A percentile compares a stretch with the other conserved stretches of the same genome.
Evolutionary conservation across 2,888 invertebrate genomes (phyloP).

Genomic region (Dione vanillae): DNA sequence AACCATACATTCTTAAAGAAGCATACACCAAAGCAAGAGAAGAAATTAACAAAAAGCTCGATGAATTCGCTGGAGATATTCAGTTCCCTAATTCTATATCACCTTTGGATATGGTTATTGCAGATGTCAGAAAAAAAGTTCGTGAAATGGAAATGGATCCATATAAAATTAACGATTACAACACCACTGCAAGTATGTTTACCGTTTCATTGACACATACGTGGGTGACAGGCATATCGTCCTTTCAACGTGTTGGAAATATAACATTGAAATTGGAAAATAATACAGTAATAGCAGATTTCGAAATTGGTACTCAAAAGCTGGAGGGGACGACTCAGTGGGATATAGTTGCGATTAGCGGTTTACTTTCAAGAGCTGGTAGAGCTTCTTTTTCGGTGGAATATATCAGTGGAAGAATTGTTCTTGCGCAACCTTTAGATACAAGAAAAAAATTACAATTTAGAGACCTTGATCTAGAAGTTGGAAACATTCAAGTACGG

Average conservation of each 20-base stretch:
- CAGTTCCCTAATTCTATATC: slow-evolving; percentile 93
- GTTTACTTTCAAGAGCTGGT: slow-evolving; percentile 88
- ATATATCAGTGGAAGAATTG: slow-evolving; percentile 88
- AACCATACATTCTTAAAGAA: slow-evolving; percentile 91
- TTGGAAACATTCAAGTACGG: slow-evolving; percentile 93
- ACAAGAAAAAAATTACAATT: slow-evolving; percentile 89
- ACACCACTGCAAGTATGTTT: slow-evolving; percentile 88
- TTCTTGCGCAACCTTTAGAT: slow-evolving; percentile 90
- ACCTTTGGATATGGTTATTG: slow-evolving; percentile 92
- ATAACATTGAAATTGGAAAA: slow-evolving; percentile 89
- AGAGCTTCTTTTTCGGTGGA: slow-evolving; percentile 91
- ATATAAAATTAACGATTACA: slow-evolving; percentile 88
- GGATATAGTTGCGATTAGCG: slow-evolving; percentile 88
- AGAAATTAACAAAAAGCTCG: slow-evolving; percentile 90
- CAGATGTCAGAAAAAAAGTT: slow-evolving; percentile 89
- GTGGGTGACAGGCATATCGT: slow-evolving; percentile 91
- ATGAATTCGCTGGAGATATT: slow-evolving; percentile 87
- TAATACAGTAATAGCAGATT: slow-evolving; percentile 86
- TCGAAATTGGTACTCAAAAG: slow-evolving; percentile 92
- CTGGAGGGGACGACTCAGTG: slow-evolving; percentile 91
- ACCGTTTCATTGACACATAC: slow-evolving; percentile 89
- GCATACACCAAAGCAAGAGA: slow-evolving; percentile 89
- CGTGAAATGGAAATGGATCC: slow-evolving; percentile 89
- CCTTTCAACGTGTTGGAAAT: slow-evolving; percentile 92
- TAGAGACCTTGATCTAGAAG: slow-evolving; percentile 89